Conservation (phyloP, 2,113 vertebrate species). For the Scortum barcoo region DNA sequence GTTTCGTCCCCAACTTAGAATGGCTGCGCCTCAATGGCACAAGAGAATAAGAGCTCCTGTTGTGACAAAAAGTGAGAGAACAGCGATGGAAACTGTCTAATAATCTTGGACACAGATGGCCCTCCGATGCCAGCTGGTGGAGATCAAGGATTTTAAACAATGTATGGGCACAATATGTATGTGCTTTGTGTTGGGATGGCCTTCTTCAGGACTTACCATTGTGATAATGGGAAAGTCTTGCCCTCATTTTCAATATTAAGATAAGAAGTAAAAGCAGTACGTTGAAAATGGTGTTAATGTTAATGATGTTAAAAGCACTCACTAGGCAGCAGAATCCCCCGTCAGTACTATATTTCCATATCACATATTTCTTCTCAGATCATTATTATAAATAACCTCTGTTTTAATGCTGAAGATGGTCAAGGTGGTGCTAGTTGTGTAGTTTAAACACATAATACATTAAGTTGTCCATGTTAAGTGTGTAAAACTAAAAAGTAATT, state of each 20-base stretch:
- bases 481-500: not conserved
- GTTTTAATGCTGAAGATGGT: not conserved
- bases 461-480: not conserved
- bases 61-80: slow-evolving; percentile 50
- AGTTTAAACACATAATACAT: not conserved
- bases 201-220: slow-evolving; percentile 26
- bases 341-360: not conserved
- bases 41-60: slow-evolving; percentile 46
- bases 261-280: too few relatives aligned
- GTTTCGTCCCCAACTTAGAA: slow-evolving; percentile 65
- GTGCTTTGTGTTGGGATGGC: slow-evolving; percentile 24
- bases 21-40: slow-evolving; percentile 47
- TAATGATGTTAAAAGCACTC: not conserved
- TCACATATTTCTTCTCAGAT: not conserved
- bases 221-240: slow-evolving; percentile 42
- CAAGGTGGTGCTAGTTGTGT: not conserved
- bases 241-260: slow-evolving; percentile 22
- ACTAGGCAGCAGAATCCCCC: not conserved
- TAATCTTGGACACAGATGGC: slow-evolving; percentile 59
- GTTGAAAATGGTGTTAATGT: too few relatives aligned
- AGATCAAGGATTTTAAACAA: slow-evolving; percentile 44
- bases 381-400: not conserved
- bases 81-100: slow-evolving; percentile 55
- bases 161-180: slow-evolving; percentile 48
- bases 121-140: slow-evolving; percentile 45